phyloP scores from a whole-genome alignment of 2,888 invertebrate species.

The Tenthredo distinguenda region DNA sequence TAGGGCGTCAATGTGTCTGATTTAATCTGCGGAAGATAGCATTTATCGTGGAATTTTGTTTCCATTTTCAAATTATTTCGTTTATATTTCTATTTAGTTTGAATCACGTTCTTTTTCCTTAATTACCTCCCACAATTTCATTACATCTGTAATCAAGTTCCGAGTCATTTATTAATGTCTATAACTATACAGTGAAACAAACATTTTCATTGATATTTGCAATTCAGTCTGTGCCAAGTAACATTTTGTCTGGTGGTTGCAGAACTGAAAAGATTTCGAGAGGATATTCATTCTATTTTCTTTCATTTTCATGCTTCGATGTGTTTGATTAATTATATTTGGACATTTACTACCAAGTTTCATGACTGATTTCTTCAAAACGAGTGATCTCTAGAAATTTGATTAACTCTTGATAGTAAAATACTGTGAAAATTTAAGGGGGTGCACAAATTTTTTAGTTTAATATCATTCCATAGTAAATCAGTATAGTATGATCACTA shows the following conservation, averaged over 20 bases:
- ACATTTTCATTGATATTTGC: neutral
- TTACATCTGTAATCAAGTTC: neutral
- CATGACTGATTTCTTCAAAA: slow-evolving; percentile 3
- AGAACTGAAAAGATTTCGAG: neutral
- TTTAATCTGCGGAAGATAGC: neutral
- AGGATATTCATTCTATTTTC: slow-evolving; percentile 1
- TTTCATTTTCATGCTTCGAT: neutral
- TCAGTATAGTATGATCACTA: slow-evolving; percentile 28
- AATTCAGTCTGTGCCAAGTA: neutral
- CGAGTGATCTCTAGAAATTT: neutral
- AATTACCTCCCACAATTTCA: neutral
- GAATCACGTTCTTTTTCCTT: neutral
- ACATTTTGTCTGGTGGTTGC: neutral
- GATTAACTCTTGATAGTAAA: neutral
- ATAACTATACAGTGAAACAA: neutral
- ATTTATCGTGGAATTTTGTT: neutral
- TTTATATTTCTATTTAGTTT: neutral
- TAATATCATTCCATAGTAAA: slow-evolving; percentile 21
- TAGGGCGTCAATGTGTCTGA: neutral
- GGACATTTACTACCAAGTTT: neutral
- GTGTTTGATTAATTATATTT: neutral
- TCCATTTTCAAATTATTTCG: neutral
- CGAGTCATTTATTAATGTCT: neutral
- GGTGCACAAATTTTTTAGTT: neutral
- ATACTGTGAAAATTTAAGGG: slow-evolving; percentile 16